Base-by-base conservation (phyloP, 2,797 vertebrate species). In the Oophaga sylvatica region DNA sequence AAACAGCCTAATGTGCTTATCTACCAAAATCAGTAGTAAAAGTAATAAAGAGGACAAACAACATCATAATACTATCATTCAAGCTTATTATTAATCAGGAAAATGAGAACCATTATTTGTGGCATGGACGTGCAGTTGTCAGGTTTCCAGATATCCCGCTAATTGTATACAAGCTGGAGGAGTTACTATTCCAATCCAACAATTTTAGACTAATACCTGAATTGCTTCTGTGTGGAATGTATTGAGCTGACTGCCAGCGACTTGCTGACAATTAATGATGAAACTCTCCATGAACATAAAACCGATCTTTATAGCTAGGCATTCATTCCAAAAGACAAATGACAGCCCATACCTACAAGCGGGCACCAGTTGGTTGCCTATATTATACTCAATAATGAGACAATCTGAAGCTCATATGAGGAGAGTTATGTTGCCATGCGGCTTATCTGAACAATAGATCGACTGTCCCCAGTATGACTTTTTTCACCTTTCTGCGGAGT, bases 371-470 rank as follows among this genome's bases (percentile, higher is more conserved):
- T 88, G 71, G 56, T 80, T 86, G 80, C 80, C 80, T 83, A 81
- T 9, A 68, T 62, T 35, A 45, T 79, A 13, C 56, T 79, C 41
- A 78, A 45, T 75, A 89, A 71, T 53, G 31, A 89, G 83, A 86
- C 80, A 31, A 67, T 56, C 41, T 83, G 84, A 89, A 89, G 86
- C 57, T 56, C 65, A 89, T 78, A 86, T 59, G 29, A 67, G 80
- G 35, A 65, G 65, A 70, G 65, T 65, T 79, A 29, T 83, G 35
- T 73, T 78, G 59, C 75, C 63, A 67, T 83, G 62, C 19, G 41
- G 65, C 79, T 89, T 89, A 89, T 89, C 84, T 53, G 80, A 86
- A 89, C 88, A 89, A 89, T 89, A 85, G 65, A 89, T 86, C 84
- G 53, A 78, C 88, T 89, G 88, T 86, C 70, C 84, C 63, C 80